Evolutionary conservation across 2,113 vertebrate genomes (phyloP), one percentile per base, ranked within the genome.

Genomic region (Leptocoma aspasia): DNA sequence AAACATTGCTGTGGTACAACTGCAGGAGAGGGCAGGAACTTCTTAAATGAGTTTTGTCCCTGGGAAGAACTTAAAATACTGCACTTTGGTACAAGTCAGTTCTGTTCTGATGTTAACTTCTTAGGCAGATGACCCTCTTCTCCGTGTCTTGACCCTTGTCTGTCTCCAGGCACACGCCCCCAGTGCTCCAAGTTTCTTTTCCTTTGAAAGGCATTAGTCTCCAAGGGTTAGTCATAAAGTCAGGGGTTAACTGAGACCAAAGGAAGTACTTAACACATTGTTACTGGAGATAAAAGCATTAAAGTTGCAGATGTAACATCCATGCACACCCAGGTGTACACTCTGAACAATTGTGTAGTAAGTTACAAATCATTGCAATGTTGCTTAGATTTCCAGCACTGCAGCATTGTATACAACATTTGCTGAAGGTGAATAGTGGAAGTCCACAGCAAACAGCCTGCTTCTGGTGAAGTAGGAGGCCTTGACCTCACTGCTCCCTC

Each of bases 261-360:
- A 83, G 76, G 42, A 88, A 89, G 42, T 80, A 35, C 57, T 50
- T 86, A 86, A 42, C 33, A 77, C 31, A 39, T 37, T 81, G 27
- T 89, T 50, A n/a, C 60, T 86, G 50, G 33, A 89, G 54, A 61
- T 69, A n/a, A 90, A 94, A 90, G 47, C 33, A 6, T 18, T 66
- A 60, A 69, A 90, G 31, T 28, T 76, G 33, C 37, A 82, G 59
- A 35, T 83, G 30, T 69, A 59, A 44, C 1, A 0, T 69, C 41
- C 9, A 0, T 10, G 26, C 50, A 35, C 33, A 66, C 54, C 54
- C 50, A 42, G 44, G 22, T 15, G 33, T 49, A 27, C 12, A 4
- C n/a, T 42, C 0, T 35, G 33, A 73, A 41, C 53, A 86, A 2
- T 31, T 22, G 0, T 49, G 50, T 33, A 52, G 41, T 50, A 27